Evolutionary conservation across 2,113 vertebrate genomes (phyloP).

Genomic region (Hypocryptadius cinnamomeus): DNA sequence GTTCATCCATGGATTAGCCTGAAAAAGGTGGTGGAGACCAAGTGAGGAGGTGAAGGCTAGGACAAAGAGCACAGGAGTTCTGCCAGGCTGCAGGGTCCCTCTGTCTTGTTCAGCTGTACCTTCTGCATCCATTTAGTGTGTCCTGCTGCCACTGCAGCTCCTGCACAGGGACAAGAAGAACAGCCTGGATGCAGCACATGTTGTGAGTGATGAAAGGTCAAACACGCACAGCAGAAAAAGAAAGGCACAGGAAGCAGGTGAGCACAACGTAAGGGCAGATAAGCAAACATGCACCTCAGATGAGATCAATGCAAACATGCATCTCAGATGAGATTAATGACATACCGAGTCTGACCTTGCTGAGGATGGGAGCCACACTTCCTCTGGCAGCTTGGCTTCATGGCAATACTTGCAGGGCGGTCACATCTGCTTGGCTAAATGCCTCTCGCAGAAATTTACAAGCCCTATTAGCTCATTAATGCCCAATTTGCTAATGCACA

Average conservation of each 20-base stretch:
- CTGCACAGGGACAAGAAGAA: background rate
- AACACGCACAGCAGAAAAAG: background rate
- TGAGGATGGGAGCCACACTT: background rate
- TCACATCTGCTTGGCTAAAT: background rate
- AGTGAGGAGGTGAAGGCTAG: background rate
- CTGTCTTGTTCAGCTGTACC: background rate
- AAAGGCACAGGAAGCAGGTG: background rate
- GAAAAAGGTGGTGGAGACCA: background rate
- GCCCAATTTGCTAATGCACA: background rate
- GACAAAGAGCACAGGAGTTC: background rate
- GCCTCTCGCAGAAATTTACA: background rate
- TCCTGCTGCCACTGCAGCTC: background rate
- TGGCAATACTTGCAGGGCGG: background rate
- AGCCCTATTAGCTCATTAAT: background rate
- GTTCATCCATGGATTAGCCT: background rate
- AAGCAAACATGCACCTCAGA: background rate
- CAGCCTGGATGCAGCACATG: background rate
- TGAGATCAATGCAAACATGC: background rate
- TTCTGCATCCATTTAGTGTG: background rate
- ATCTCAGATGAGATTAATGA: background rate
- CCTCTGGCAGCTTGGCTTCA: background rate
- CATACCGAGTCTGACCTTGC: background rate
- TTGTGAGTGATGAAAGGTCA: background rate
- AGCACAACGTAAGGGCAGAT: background rate
- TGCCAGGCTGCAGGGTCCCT: background rate